These are phyloP conservation scores for Drosophila engyochracea DNA, from an alignment of 2,888 invertebrate genomes.

Conservation along the genomic window DNA sequence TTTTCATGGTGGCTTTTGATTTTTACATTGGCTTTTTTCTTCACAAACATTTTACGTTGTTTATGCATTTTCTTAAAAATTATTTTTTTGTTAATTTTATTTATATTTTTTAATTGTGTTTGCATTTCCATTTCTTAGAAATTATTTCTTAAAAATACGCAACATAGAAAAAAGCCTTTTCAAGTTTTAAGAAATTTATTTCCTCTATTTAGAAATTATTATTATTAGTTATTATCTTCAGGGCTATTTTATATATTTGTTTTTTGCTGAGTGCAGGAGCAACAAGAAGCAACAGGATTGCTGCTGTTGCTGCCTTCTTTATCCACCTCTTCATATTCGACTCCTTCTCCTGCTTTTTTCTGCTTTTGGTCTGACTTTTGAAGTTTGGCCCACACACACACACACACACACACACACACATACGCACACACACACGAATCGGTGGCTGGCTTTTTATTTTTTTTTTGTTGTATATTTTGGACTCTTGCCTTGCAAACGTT, in stretches of 20 bases:
- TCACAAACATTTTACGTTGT: neutral
- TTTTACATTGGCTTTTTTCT: neutral
- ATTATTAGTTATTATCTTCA: neutral
- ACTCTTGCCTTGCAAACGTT: constrained; percentile 61
- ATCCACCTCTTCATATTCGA: neutral
- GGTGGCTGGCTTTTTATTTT: constrained; percentile 15
- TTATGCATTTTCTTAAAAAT: neutral
- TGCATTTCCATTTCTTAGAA: too few relatives aligned
- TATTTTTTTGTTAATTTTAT: neutral
- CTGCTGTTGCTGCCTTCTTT: constrained; percentile 27
- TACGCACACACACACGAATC: neutral
- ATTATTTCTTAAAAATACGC: too few relatives aligned
- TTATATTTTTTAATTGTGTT: too few relatives aligned
- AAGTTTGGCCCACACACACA: constrained; percentile 30
- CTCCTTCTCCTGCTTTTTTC: constrained; percentile 28
- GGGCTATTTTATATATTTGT: neutral
- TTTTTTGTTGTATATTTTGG: constrained; percentile 28
- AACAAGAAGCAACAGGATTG: constrained; percentile 63
- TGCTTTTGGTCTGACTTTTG: constrained; percentile 60
- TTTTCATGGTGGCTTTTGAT: neutral
- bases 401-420: neutral
- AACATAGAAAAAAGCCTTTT: too few relatives aligned
- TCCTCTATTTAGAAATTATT: neutral
- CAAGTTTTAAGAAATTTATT: too few relatives aligned
- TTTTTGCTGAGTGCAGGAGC: constrained; percentile 25